phyloP scores from a whole-genome alignment of 2,113 vertebrate species.

The Emydocephalus ijimae region DNA sequence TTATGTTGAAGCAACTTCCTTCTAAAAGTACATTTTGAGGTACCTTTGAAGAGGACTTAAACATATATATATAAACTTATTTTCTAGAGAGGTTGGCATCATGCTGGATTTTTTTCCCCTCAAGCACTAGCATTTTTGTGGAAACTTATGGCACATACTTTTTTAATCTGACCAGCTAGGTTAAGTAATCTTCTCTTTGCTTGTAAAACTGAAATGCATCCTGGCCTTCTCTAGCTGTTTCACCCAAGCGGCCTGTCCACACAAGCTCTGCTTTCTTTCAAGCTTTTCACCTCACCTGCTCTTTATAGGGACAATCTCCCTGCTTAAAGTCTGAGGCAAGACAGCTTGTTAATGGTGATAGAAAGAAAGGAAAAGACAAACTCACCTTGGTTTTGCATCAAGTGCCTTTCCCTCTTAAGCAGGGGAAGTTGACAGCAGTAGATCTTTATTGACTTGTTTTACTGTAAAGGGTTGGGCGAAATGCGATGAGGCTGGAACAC shows the following conservation, averaged over 20 bases:
- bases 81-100: neutral
- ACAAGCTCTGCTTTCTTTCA: neutral
- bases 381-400: conserved; percentile 9
- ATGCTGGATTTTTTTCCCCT: neutral
- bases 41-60: neutral
- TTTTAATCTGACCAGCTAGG: conserved; percentile 7
- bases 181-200: neutral
- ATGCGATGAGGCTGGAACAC: neutral
- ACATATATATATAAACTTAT: too few relatives aligned
- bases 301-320: neutral
- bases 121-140: too few relatives aligned
- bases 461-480: neutral
- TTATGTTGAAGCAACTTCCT: too few relatives aligned
- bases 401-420: neutral
- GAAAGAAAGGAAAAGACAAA: neutral
- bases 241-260: neutral
- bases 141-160: too few relatives aligned
- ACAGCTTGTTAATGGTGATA: neutral
- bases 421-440: neutral
- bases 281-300: neutral
- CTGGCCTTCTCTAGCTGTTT: neutral
- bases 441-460: neutral
- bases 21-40: neutral
- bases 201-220: conserved; percentile 44
- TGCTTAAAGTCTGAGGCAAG: neutral